phyloP scores from a whole-genome alignment of 2,797 vertebrate species.

The Mormyrus hasselquistii region DNA sequence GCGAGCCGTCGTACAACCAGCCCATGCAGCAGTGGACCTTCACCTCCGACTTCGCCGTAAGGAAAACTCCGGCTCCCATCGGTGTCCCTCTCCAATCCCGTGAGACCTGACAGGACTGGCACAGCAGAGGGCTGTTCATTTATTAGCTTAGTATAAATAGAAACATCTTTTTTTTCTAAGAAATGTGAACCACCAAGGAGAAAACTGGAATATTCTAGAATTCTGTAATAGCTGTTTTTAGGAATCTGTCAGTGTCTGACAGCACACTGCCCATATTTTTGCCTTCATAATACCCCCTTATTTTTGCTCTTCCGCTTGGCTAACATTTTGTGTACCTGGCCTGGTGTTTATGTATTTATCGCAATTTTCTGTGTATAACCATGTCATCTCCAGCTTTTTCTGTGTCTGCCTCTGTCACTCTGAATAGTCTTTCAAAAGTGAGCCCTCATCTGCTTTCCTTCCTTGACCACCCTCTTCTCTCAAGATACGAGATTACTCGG shows the following conservation, averaged over 20 bases:
- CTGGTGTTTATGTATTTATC: neutral
- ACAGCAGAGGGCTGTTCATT: neutral
- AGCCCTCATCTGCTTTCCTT: conserved; percentile 5
- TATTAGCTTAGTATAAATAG: neutral
- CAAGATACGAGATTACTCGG: conserved; percentile 92
- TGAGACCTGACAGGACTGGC: neutral
- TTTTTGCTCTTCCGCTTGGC: neutral
- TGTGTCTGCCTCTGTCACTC: neutral
- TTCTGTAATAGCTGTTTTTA: neutral
- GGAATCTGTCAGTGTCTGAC: neutral
- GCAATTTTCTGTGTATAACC: neutral
- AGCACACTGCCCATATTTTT: neutral
- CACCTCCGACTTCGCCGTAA: conserved; percentile 85
- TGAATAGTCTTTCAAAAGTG: neutral
- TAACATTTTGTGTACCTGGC: neutral
- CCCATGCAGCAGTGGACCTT: conserved; percentile 89
- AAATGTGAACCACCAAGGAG: neutral
- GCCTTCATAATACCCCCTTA: neutral
- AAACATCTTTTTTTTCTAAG: neutral
- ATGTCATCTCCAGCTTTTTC: neutral
- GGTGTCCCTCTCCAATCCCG: neutral
- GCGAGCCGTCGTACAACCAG: conserved; percentile 79
- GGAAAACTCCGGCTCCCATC: conserved; percentile 22
- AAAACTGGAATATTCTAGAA: neutral
- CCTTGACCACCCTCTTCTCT: neutral